phyloP scores from a whole-genome alignment of 2,888 invertebrate species.

The Sturmia bella region DNA sequence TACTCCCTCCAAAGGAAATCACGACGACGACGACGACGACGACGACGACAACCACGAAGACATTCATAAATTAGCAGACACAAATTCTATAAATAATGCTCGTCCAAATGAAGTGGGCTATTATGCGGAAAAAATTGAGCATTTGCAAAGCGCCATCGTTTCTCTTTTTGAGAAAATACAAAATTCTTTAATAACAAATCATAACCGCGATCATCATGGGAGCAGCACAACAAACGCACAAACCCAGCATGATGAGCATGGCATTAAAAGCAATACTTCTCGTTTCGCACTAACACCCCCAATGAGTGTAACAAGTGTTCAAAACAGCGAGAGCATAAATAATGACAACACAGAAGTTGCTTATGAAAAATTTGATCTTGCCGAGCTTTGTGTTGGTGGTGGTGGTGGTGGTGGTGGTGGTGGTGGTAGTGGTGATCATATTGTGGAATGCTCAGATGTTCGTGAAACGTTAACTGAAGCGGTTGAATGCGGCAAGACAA shows the following conservation, averaged over 20 bases:
- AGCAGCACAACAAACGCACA: slow-evolving; percentile 41
- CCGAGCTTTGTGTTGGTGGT: slow-evolving; percentile 61
- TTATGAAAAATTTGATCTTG: slow-evolving; percentile 45
- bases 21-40: slow-evolving; percentile 14
- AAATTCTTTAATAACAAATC: slow-evolving; percentile 57
- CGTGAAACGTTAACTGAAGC: slow-evolving; percentile 78
- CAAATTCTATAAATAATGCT: slow-evolving; percentile 62
- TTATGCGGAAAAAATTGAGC: slow-evolving; percentile 56
- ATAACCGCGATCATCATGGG: slow-evolving; percentile 29
- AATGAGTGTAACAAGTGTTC: slow-evolving; percentile 69
- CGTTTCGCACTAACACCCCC: slow-evolving; percentile 62
- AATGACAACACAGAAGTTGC: slow-evolving; percentile 23
- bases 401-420: slow-evolving; percentile 45
- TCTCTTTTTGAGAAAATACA: slow-evolving; percentile 55
- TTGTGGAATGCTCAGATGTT: slow-evolving; percentile 76
- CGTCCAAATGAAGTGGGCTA: slow-evolving; percentile 44
- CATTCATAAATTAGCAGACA: slow-evolving; percentile 45
- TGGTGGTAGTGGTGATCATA: slow-evolving; percentile 53
- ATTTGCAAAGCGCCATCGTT: slow-evolving; percentile 44
- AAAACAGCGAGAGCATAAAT: slow-evolving; percentile 50
- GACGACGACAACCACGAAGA: background rate
- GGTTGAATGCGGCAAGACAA: slow-evolving; percentile 69
- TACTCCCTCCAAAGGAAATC: slow-evolving; percentile 54
- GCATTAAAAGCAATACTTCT: background rate
- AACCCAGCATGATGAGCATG: slow-evolving; percentile 27